Base-by-base conservation (phyloP, 2,797 vertebrate genomes). In the Neomorphus geoffroyi region DNA sequence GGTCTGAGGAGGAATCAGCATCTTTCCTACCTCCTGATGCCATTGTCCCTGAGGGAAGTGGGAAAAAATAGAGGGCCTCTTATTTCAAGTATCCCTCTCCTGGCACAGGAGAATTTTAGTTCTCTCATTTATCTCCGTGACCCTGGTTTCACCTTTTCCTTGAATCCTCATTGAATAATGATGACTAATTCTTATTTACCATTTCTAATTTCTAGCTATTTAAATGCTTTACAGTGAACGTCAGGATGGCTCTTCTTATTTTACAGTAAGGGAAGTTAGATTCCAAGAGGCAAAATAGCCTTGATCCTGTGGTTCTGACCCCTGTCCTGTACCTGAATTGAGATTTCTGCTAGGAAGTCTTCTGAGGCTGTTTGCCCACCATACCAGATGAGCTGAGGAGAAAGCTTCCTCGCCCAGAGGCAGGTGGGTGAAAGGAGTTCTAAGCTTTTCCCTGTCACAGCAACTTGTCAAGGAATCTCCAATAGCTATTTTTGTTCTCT, bases 381-480 rank as follows among this genome's bases (percentile, higher is more conserved):
- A 2, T 58, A 35, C 30, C 8, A 70, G 48, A 61, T 18, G 57
- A 66, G 7, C 0, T 58, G 53, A 35, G 21, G 23, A 30, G 41
- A 65, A 83, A 88, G 22, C 12, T 70, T 22, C 46, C 32, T 84
- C 54, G 54, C 9, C 46, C 46, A 21, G 13, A 93, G 61, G 39
- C 48, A 90, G 41, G 86, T 4, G 4, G 12, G 43, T 70, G 86
- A 80, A 88, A 82, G 80, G 71, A 64, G 74, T 85, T 77, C 65
- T 64, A 64, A 78, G 39, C 69, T 81, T 75, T 67, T 83, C 37
- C 19, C 48, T 86, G 77, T 84, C 75, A 87, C 71, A 74, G 51
- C 80, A 88, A n/a, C 88, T 84, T 92, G 73, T 86, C 88, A 91
- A 41, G 62, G 74, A 92, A 77, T 80, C 60, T 90, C 51, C 67